A percentile compares a stretch with the other conserved stretches of the same genome.
These are phyloP conservation scores for Microctenopoma stevenorrisi DNA, from an alignment of 2,797 vertebrate species.

Conservation along the genomic window DNA sequence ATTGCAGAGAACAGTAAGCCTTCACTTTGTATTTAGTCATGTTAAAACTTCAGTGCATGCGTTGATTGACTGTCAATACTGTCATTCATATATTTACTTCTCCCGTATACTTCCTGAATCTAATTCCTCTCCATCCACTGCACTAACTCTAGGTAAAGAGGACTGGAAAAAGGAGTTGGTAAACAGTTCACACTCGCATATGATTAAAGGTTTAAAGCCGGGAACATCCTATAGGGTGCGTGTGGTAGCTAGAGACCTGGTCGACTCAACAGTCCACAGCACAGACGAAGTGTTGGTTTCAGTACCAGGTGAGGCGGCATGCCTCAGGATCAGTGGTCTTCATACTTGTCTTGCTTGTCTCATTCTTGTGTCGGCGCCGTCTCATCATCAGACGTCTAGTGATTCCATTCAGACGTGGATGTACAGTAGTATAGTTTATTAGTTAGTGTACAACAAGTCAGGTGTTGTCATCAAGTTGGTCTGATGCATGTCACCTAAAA, in stretches of 20 bases:
- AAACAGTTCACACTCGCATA: slow-evolving; percentile 91
- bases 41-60: slow-evolving; percentile 27
- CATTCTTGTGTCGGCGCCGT: slow-evolving; percentile 19
- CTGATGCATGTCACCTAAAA: slow-evolving; percentile 43
- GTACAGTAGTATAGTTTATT: slow-evolving; percentile 21
- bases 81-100: background rate
- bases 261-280: slow-evolving; percentile 85
- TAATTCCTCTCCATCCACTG: slow-evolving; percentile 47
- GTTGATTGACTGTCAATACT: background rate
- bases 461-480: slow-evolving; percentile 22
- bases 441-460: slow-evolving; percentile 35
- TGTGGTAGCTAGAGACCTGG: slow-evolving; percentile 90
- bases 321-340: slow-evolving; percentile 59
- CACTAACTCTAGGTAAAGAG: slow-evolving; percentile 89
- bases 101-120: slow-evolving; percentile 13
- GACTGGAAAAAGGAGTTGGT: slow-evolving; percentile 94
- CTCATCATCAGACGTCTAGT: slow-evolving; percentile 26
- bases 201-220: slow-evolving; percentile 94
- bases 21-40: slow-evolving; percentile 40
- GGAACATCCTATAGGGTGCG: slow-evolving; percentile 93
- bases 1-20: slow-evolving; percentile 96
- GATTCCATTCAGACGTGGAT: slow-evolving; percentile 21
- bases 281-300: slow-evolving; percentile 90
- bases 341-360: slow-evolving; percentile 17
- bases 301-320: slow-evolving; percentile 93